A percentile compares a stretch with the other conserved stretches of the same genome.
phyloP scores from a whole-genome alignment of 2,113 vertebrate genomes.

The Grus americana region DNA sequence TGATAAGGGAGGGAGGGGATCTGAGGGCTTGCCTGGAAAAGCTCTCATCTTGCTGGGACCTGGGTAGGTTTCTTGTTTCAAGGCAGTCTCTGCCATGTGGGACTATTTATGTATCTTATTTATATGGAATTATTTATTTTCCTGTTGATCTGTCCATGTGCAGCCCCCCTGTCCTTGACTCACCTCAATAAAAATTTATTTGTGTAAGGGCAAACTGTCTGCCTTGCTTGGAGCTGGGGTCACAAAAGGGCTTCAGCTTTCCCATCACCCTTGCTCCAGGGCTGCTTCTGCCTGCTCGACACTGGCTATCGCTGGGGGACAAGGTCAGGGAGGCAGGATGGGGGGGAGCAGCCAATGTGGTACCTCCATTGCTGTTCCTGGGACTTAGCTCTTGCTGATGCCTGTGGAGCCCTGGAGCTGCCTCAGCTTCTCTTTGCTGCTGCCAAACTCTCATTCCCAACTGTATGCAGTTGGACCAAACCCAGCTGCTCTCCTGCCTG shows the following conservation, averaged over 20 bases:
- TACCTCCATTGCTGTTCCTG: not conserved
- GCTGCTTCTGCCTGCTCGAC: not conserved
- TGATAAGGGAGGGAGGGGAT: not conserved
- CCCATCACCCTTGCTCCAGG: not conserved
- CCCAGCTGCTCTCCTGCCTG: not conserved
- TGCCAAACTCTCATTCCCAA: not conserved
- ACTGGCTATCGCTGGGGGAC: not conserved
- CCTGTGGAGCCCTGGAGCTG: not conserved
- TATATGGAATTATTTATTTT: constrained; percentile 72
- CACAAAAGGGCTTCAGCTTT: not conserved
- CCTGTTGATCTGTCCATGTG: constrained; percentile 28
- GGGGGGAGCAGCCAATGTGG: not conserved
- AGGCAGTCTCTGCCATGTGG: constrained; percentile 29
- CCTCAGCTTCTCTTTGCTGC: not conserved
- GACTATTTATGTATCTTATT: constrained; percentile 69
- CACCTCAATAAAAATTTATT: constrained; percentile 23
- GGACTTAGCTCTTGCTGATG: not conserved
- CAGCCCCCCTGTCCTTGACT: not conserved
- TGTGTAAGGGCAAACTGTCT: constrained; percentile 33
- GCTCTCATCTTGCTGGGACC: not conserved
- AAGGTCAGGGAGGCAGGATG: not conserved
- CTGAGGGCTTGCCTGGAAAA: not conserved
- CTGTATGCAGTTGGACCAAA: not conserved
- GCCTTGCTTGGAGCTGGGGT: not conserved
- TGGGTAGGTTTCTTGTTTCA: constrained; percentile 36